These are phyloP conservation scores for Marmota flaviventris DNA, from an alignment of 2,113 vertebrate genomes.

Conservation along the genomic window DNA sequence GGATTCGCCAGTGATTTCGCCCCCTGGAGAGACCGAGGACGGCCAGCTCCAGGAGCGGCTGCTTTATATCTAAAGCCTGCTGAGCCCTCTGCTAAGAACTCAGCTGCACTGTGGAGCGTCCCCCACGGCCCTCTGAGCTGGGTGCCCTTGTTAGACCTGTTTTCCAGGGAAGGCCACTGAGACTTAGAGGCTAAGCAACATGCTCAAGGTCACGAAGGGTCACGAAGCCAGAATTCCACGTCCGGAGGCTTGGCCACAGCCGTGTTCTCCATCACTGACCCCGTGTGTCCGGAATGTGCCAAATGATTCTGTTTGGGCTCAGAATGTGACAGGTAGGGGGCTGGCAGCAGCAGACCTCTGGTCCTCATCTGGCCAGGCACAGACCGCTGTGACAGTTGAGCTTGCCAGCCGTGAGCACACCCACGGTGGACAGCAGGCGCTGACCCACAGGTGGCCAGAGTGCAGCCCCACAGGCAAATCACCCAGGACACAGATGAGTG, in stretches of 20 bases:
- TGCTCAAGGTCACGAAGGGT: not conserved
- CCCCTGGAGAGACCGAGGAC: not conserved
- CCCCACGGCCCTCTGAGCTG: not conserved
- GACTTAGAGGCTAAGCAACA: not conserved
- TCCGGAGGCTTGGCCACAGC: not conserved
- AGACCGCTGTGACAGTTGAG: not conserved
- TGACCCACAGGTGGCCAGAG: too few relatives aligned
- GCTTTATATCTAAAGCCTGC: not conserved
- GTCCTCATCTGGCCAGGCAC: not conserved
- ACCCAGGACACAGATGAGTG: too few relatives aligned
- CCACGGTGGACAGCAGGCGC: not conserved
- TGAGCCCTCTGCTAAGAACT: not conserved
- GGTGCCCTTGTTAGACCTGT: not conserved
- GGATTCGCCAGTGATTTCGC: not conserved
- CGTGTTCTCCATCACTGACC: not conserved
- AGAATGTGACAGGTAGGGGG: not conserved
- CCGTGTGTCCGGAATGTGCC: not conserved
- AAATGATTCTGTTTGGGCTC: not conserved
- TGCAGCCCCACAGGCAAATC: too few relatives aligned
- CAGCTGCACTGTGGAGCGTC: fast-evolving
- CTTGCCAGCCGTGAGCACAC: not conserved
- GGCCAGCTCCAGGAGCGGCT: too few relatives aligned
- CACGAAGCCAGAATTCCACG: not conserved
- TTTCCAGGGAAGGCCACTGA: not conserved
- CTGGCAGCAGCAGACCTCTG: not conserved